Evolutionary conservation across 2,888 invertebrate genomes (phyloP).

Genomic region (Sesia bembeciformis): DNA sequence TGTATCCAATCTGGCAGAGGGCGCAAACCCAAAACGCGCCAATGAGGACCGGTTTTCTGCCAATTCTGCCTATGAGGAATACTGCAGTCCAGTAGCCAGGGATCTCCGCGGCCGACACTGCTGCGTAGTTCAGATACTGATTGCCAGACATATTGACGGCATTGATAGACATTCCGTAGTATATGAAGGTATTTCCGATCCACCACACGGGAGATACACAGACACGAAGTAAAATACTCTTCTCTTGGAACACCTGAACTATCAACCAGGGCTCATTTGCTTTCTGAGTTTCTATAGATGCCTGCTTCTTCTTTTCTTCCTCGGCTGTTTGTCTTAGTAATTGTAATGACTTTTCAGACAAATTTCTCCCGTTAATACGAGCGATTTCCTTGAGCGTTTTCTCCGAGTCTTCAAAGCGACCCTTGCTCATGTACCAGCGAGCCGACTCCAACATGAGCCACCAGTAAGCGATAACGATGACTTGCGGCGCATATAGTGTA

Average conservation of each 20-base stretch:
- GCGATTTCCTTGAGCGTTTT: slow-evolving; percentile 72
- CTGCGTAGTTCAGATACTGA: slow-evolving; percentile 77
- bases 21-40: slow-evolving; percentile 74
- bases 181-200: slow-evolving; percentile 80
- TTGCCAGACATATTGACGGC: slow-evolving; percentile 77
- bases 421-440: slow-evolving; percentile 76
- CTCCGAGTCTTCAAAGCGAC: slow-evolving; percentile 72
- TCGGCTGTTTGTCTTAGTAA: slow-evolving; percentile 13
- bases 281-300: slow-evolving; percentile 1
- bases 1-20: slow-evolving; percentile 68
- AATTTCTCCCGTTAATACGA: slow-evolving; percentile 51
- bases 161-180: slow-evolving; percentile 80
- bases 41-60: slow-evolving; percentile 73
- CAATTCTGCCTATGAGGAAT: slow-evolving; percentile 70
- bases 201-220: slow-evolving; percentile 78
- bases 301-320: slow-evolving; percentile 7
- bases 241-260: slow-evolving; percentile 45
- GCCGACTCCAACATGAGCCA: slow-evolving; percentile 78
- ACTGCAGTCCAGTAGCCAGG: slow-evolving; percentile 77
- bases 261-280: slow-evolving; percentile 14
- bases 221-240: slow-evolving; percentile 55
- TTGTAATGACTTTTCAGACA: slow-evolving; percentile 14
- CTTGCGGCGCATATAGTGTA: slow-evolving; percentile 76
- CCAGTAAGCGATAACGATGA: slow-evolving; percentile 75
- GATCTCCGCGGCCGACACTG: slow-evolving; percentile 76